phyloP scores from a whole-genome alignment of 2,113 vertebrate genomes.

The Muntiacus reevesi region DNA sequence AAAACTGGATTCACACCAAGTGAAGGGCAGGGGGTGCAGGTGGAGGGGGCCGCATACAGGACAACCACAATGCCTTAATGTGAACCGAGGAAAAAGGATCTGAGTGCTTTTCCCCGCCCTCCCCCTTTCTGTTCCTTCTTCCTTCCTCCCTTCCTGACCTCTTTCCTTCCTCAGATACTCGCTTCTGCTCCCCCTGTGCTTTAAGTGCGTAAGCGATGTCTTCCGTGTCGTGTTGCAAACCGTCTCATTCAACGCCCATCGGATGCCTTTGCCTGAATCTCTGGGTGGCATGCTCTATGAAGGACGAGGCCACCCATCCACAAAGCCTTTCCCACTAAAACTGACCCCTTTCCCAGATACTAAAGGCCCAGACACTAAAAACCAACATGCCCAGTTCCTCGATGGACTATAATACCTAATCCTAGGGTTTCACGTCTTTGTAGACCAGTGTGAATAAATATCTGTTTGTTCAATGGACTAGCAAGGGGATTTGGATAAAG shows the following conservation, averaged over 20 bases:
- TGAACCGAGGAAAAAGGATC: neutral
- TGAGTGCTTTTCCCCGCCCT: too few relatives aligned
- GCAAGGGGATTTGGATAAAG: too few relatives aligned
- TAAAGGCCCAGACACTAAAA: neutral
- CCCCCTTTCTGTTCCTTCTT: neutral
- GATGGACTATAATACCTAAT: accelerated
- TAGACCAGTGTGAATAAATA: neutral
- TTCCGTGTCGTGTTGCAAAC: neutral
- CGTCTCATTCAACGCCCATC: too few relatives aligned
- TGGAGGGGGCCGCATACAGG: neutral
- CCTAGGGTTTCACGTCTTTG: neutral
- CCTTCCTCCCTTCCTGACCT: neutral
- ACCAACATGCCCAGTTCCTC: neutral
- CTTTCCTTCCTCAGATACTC: too few relatives aligned
- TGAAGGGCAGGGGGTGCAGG: neutral
- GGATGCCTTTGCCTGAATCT: neutral
- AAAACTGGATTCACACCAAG: neutral
- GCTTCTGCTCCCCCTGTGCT: neutral
- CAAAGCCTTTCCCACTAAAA: neutral
- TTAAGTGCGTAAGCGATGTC: neutral
- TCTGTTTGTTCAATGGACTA: accelerated
- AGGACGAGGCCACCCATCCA: neutral
- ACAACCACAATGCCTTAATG: neutral
- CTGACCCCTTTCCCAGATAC: neutral
- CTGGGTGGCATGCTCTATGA: accelerated